These are phyloP conservation scores for Tylochromis polylepis DNA, from an alignment of 2,113 vertebrate species.

Conservation along the genomic window DNA sequence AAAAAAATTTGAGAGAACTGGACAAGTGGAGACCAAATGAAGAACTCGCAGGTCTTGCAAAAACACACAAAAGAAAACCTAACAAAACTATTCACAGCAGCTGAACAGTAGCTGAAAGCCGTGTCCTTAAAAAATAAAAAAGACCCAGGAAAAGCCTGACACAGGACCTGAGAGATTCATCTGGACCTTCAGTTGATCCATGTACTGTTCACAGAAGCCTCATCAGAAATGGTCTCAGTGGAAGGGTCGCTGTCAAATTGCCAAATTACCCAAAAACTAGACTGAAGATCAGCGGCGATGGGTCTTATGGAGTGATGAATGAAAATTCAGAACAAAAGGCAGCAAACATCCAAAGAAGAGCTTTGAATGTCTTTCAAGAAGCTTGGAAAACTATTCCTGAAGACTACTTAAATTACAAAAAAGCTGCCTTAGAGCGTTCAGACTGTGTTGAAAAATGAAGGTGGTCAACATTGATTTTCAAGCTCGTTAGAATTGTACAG, in stretches of 20 bases:
- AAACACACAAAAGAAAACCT: background rate
- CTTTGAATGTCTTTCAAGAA: background rate
- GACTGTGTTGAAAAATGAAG: background rate
- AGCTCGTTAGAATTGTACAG: background rate
- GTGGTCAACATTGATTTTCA: background rate
- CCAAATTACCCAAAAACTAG: background rate
- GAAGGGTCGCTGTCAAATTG: background rate
- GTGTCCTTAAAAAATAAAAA: background rate
- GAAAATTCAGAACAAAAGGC: background rate
- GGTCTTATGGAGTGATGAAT: background rate
- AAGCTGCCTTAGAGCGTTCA: background rate
- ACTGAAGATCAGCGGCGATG: background rate
- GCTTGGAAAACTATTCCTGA: background rate
- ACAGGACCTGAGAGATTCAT: background rate
- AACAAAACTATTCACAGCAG: too few species aligned
- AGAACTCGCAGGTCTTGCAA: background rate
- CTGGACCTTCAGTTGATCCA: background rate
- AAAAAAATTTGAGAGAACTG: background rate
- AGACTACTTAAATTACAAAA: background rate
- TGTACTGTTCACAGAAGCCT: background rate
- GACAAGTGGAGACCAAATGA: too few species aligned
- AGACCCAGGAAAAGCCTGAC: background rate
- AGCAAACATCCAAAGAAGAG: background rate
- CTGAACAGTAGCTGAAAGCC: background rate
- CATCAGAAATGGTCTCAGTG: background rate